phyloP scores from a whole-genome alignment of 30 jellyfish, hydroid and myxozoan species.

The Chrysaora quinquecirrha region DNA sequence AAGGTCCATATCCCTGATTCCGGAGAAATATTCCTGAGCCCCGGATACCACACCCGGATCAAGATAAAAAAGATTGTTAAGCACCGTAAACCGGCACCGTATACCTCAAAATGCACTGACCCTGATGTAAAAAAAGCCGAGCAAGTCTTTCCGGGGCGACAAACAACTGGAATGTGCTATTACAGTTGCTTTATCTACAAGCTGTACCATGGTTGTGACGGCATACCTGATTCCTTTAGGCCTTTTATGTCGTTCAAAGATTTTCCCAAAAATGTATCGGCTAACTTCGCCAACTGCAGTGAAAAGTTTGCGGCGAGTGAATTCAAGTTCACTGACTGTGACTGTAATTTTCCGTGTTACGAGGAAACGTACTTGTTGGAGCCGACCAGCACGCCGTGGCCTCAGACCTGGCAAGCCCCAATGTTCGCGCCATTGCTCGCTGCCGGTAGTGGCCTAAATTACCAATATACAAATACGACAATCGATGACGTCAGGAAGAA shows the following conservation, averaged over 20 bases:
- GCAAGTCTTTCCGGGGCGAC: conserved; percentile 17
- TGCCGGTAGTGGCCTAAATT: neutral
- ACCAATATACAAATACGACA: neutral
- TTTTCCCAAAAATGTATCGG: neutral
- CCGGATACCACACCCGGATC: conserved; percentile 44
- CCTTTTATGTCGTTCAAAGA: conserved; percentile 4
- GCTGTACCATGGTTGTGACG: conserved; percentile 9
- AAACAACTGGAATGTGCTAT: neutral
- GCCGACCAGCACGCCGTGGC: conserved; percentile 34
- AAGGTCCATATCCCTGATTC: neutral
- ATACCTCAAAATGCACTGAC: conserved; percentile 20
- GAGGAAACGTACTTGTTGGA: conserved; percentile 11
- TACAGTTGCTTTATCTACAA: neutral
- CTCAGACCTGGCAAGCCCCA: conserved; percentile 15
- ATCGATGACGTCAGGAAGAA: conserved; percentile 25
- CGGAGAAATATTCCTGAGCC: neutral
- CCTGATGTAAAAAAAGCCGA: neutral
- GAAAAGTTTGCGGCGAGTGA: too few species aligned
- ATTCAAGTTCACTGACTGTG: neutral
- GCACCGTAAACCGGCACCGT: conserved; percentile 30
- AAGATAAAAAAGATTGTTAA: neutral
- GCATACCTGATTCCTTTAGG: neutral
- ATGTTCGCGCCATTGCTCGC: neutral
- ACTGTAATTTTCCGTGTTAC: conserved; percentile 23
- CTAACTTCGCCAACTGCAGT: neutral